Conservation (phyloP, 2,888 invertebrate genomes). For the Bhutanitis thaidina region DNA sequence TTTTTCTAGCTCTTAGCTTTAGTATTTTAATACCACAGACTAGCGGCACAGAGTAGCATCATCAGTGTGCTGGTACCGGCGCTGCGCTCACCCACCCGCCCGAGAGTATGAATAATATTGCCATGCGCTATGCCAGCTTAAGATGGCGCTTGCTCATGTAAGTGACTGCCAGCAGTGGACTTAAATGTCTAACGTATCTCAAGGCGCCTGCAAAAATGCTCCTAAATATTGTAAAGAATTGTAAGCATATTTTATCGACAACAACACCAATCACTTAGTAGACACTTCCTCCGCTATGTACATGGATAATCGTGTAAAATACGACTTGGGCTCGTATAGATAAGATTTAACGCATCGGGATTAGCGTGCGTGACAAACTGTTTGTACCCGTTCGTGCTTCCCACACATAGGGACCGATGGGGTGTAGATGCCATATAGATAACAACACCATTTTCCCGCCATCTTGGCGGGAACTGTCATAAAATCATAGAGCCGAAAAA, state of each 20-base stretch:
- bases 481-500: constrained; percentile 9
- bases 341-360: constrained; percentile 8
- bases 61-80: no score
- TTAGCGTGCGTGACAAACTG: constrained; percentile 4
- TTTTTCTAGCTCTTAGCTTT: no score
- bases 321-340: constrained; percentile 6
- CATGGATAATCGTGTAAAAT: constrained; percentile 6
- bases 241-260: constrained; percentile 4
- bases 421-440: constrained; percentile 15
- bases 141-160: no score
- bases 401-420: constrained; percentile 2
- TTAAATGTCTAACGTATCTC: no score
- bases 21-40: no score
- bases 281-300: not conserved
- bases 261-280: constrained; percentile 10
- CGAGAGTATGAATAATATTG: no score
- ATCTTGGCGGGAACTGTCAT: constrained; percentile 13
- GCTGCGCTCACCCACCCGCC: no score
- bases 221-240: not conserved
- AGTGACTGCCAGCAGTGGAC: no score
- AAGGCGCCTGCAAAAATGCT: not conserved
- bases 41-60: no score
- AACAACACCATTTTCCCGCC: constrained; percentile 10
- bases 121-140: no score
- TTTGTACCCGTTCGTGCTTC: constrained; percentile 4